These are phyloP conservation scores for Menidia beryllina DNA, from an alignment of 2,113 vertebrate species.

Conservation along the genomic window DNA sequence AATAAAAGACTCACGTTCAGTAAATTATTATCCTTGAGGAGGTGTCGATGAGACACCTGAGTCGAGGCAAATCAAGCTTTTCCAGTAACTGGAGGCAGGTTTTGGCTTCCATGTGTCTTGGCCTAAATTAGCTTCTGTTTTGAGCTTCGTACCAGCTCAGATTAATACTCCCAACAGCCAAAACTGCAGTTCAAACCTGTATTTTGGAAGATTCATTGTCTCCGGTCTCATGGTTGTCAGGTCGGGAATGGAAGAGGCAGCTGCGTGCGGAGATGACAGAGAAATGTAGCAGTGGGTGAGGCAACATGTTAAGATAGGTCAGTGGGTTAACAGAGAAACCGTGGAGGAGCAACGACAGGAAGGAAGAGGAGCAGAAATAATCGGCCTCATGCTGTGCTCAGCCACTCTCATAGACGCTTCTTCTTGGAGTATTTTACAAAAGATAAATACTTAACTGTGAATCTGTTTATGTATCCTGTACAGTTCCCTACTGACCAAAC, in stretches of 20 bases:
- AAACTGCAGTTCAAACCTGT: background rate
- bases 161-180: background rate
- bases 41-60: slow-evolving; percentile 8
- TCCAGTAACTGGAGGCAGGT: background rate
- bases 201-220: background rate
- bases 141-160: background rate
- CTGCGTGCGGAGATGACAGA: slow-evolving; percentile 25
- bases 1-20: background rate
- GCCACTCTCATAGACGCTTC: background rate
- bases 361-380: background rate
- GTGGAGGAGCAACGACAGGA: background rate
- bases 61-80: background rate
- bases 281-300: slow-evolving; percentile 16
- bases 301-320: background rate
- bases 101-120: slow-evolving; percentile 5
- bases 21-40: background rate
- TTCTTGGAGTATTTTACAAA: background rate
- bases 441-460: slow-evolving; percentile 3
- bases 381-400: background rate
- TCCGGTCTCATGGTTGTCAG: background rate
- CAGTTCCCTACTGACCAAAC: too few species aligned
- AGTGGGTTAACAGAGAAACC: background rate
- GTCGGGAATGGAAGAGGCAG: slow-evolving; percentile 40
- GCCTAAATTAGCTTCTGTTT: slow-evolving; percentile 33
- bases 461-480: too few species aligned